Conservation (phyloP, 2,888 invertebrate species). For the Perizoma flavofasciatum region DNA sequence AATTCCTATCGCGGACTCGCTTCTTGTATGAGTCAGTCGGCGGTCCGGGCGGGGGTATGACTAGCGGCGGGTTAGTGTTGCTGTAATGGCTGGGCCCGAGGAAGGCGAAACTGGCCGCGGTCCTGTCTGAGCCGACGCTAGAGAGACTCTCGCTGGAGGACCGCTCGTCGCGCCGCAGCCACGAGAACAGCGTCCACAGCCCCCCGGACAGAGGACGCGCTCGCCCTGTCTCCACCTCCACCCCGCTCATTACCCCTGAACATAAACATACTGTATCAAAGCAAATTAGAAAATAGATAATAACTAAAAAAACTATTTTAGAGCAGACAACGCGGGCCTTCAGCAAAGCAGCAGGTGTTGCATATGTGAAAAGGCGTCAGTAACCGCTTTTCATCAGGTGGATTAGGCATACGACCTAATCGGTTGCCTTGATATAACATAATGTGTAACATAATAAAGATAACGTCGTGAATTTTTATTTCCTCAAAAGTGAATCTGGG, state of each 20-base stretch:
- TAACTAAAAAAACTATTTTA: background rate
- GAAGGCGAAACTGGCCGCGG: constrained; percentile 89
- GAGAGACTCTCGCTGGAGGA: constrained; percentile 82
- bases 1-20: constrained; percentile 84
- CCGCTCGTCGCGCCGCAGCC: constrained; percentile 86
- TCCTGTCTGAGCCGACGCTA: constrained; percentile 88
- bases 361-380: no score
- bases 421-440: no score
- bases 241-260: constrained; percentile 72
- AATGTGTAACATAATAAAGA: no score
- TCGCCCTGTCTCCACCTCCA: constrained; percentile 58
- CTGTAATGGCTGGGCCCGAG: constrained; percentile 82
- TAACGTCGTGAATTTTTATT: no score
- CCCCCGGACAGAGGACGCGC: constrained; percentile 76
- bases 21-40: constrained; percentile 86
- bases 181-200: constrained; percentile 87
- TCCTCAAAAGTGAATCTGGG: no score
- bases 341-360: no score
- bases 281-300: constrained; percentile 2
- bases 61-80: constrained; percentile 64
- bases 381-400: no score
- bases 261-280: constrained; percentile 3
- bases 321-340: no score
- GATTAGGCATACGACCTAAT: no score
- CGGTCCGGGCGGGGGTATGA: constrained; percentile 79